phyloP scores from a whole-genome alignment of 2,797 vertebrate genomes.

The Sebastes kiyomatsui region DNA sequence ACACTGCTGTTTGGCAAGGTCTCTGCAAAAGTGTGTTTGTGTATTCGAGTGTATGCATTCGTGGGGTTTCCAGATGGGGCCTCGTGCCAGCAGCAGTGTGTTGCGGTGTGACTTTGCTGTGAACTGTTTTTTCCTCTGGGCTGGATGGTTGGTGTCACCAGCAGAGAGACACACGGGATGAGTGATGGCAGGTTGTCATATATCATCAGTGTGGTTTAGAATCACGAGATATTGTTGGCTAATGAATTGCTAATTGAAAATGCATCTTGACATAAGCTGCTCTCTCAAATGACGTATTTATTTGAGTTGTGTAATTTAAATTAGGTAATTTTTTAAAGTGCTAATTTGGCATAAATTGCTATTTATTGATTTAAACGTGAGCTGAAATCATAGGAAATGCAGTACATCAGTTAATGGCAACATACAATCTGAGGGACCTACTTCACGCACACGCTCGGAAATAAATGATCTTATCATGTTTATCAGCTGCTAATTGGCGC shows the following conservation, averaged over 20 bases:
- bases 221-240: background rate
- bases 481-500: slow-evolving; percentile 71
- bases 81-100: slow-evolving; percentile 32
- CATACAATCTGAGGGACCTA: background rate
- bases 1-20: slow-evolving; percentile 37
- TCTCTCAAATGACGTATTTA: background rate
- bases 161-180: background rate
- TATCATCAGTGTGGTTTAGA: slow-evolving; percentile 31
- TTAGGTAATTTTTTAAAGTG: background rate
- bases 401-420: background rate
- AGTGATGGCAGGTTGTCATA: slow-evolving; percentile 39
- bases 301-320: background rate
- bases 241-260: background rate
- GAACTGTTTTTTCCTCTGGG: slow-evolving; percentile 31
- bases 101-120: slow-evolving; percentile 47
- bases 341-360: background rate
- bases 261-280: too few relatives aligned
- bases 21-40: slow-evolving; percentile 17
- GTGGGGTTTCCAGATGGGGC: slow-evolving; percentile 63
- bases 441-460: slow-evolving; percentile 19
- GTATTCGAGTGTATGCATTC: background rate
- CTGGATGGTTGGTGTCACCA: slow-evolving; percentile 6
- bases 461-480: slow-evolving; percentile 64
- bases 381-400: background rate
- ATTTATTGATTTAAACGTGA: background rate